Evolutionary conservation across 2,888 invertebrate genomes (phyloP).

Genomic region (Noctua pronuba): DNA sequence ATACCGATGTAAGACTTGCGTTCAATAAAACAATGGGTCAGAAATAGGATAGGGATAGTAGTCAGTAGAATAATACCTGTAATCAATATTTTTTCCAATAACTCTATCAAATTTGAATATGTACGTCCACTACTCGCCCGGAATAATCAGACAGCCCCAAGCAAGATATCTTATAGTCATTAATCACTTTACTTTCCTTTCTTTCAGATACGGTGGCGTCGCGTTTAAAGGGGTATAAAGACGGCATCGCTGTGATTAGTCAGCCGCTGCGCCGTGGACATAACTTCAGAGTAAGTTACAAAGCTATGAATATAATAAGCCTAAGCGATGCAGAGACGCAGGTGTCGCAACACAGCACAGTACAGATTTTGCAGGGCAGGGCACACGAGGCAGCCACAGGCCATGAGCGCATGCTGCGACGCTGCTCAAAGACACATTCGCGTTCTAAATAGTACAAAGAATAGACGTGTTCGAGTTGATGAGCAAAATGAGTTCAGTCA

Average conservation of each 20-base stretch:
- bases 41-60: too few relatives aligned
- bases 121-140: neutral
- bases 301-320: neutral
- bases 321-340: too few relatives aligned
- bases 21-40: neutral
- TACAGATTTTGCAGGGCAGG: too few relatives aligned
- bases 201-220: constrained; percentile 91
- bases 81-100: constrained; percentile 4
- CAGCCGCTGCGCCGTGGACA: constrained; percentile 92
- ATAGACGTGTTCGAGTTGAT: too few relatives aligned
- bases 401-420: too few relatives aligned
- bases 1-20: neutral
- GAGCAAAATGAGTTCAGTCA: too few relatives aligned
- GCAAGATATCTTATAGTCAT: neutral
- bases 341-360: too few relatives aligned
- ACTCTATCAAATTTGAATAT: neutral
- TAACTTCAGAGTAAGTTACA: constrained; percentile 91
- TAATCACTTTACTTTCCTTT: neutral
- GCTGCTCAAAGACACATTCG: too few relatives aligned
- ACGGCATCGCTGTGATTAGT: constrained; percentile 93
- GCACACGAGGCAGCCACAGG: too few relatives aligned
- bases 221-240: constrained; percentile 95
- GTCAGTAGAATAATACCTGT: too few relatives aligned
- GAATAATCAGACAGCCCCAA: neutral
- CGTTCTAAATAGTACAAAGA: too few relatives aligned